Percentiles rank a stretch among this genome's conserved stretches.
phyloP scores from a whole-genome alignment of 2,797 vertebrate species.

The Pipistrellus pygmaeus region DNA sequence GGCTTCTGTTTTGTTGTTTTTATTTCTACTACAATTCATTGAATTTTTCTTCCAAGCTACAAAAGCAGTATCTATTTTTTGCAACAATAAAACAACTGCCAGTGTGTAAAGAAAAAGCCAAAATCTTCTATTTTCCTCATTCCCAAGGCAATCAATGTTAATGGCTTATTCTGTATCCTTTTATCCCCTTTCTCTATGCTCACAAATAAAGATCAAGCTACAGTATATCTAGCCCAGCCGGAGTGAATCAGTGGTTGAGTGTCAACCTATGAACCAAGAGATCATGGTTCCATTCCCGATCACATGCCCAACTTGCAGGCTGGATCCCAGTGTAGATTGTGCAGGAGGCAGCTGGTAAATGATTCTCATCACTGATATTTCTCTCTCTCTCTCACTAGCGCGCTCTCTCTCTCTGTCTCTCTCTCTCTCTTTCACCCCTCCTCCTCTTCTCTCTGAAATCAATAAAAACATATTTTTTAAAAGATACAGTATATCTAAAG shows the following conservation, averaged over 20 bases:
- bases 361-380: too few relatives aligned
- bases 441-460: too few relatives aligned
- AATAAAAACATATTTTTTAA: too few relatives aligned
- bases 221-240: background rate
- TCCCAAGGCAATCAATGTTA: slow-evolving; percentile 48
- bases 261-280: too few relatives aligned
- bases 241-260: too few relatives aligned
- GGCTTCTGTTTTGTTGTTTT: slow-evolving; percentile 55
- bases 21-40: slow-evolving; percentile 53
- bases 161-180: background rate
- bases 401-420: too few relatives aligned
- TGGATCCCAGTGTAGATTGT: too few relatives aligned
- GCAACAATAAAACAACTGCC: slow-evolving; percentile 49
- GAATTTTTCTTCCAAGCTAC: slow-evolving; percentile 64
- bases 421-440: too few relatives aligned
- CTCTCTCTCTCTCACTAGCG: too few relatives aligned
- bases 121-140: background rate
- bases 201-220: background rate
- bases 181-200: background rate
- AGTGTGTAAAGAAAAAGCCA: slow-evolving; percentile 30
- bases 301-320: too few relatives aligned
- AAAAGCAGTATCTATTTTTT: slow-evolving; percentile 58
- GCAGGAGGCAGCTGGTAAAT: too few relatives aligned
- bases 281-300: too few relatives aligned
- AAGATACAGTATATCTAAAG: background rate